Evolutionary conservation across 1,140 invertebrate genomes (phyloP).

Genomic region (Drosophila quadrilineata): DNA sequence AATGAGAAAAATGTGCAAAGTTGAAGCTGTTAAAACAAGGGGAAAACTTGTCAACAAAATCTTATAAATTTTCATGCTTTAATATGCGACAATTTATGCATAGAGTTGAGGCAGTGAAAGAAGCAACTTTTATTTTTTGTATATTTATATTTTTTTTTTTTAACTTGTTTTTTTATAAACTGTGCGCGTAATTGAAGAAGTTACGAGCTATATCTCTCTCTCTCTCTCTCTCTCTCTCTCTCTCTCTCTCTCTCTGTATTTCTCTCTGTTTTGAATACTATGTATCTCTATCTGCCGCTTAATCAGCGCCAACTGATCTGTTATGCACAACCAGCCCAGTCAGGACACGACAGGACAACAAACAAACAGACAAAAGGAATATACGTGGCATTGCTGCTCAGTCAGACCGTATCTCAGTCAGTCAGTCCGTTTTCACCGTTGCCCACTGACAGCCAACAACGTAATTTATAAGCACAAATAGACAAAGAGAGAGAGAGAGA

Average conservation of each 20-base stretch:
- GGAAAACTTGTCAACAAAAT: slow-evolving; percentile 52
- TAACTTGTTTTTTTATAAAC: neutral
- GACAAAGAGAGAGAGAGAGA: too few relatives aligned
- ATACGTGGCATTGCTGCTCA: slow-evolving; percentile 40
- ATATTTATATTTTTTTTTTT: neutral
- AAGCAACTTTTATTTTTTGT: neutral
- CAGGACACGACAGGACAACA: slow-evolving; percentile 49
- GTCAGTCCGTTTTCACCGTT: too few relatives aligned
- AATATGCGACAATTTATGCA: slow-evolving; percentile 24
- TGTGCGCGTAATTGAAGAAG: slow-evolving; percentile 7
- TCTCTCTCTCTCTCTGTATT: too few relatives aligned
- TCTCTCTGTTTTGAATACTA: too few relatives aligned
- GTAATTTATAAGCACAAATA: slow-evolving; percentile 73
- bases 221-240: too few relatives aligned
- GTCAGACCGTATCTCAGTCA: slow-evolving; percentile 32
- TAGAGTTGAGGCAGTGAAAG: neutral
- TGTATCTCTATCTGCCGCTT: slow-evolving; percentile 56
- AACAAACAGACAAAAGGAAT: slow-evolving; percentile 29
- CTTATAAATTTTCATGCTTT: slow-evolving; percentile 57
- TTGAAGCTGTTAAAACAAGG: slow-evolving; percentile 5
- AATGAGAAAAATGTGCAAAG: neutral
- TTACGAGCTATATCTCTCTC: too few relatives aligned
- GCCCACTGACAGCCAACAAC: slow-evolving; percentile 53
- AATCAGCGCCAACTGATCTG: slow-evolving; percentile 71
- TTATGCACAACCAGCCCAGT: slow-evolving; percentile 57